Evolutionary conservation across 2,888 invertebrate species (phyloP).

Genomic region (Archips crataeganus): DNA sequence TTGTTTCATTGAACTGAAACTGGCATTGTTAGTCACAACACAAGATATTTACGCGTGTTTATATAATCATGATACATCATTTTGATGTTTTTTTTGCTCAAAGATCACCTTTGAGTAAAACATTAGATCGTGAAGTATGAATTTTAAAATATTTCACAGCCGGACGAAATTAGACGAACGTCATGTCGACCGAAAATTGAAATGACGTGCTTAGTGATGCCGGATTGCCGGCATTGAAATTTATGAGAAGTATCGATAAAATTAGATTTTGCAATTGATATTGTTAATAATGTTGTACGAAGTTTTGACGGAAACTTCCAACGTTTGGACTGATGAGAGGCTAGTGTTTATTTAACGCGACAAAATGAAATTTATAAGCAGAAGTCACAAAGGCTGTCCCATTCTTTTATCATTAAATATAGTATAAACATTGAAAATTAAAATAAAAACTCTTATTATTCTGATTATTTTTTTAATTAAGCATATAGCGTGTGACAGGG

Average conservation of each 20-base stretch:
- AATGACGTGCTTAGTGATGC: slow-evolving; percentile 31
- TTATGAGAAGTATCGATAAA: background rate
- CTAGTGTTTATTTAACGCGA: no score
- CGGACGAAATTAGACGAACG: slow-evolving; percentile 16
- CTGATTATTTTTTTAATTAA: no score
- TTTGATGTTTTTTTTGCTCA: background rate
- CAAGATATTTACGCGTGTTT: background rate
- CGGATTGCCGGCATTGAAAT: background rate
- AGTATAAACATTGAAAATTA: no score
- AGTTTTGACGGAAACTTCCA: no score
- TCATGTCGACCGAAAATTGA: slow-evolving; percentile 23
- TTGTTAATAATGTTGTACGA: no score
- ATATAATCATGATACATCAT: background rate
- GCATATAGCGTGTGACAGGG: no score
- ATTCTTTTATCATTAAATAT: no score
- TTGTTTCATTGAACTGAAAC: background rate
- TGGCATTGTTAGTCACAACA: background rate
- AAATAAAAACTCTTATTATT: no score
- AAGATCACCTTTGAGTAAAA: slow-evolving; percentile 5
- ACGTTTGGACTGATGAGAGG: no score
- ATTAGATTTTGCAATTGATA: background rate
- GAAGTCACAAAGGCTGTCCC: no score
- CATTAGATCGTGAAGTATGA: slow-evolving; percentile 18
- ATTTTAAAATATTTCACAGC: slow-evolving; percentile 30
- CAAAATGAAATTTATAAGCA: no score